Base-by-base conservation (phyloP, 2,113 vertebrate species). In the Brachionichthys hirsutus region DNA sequence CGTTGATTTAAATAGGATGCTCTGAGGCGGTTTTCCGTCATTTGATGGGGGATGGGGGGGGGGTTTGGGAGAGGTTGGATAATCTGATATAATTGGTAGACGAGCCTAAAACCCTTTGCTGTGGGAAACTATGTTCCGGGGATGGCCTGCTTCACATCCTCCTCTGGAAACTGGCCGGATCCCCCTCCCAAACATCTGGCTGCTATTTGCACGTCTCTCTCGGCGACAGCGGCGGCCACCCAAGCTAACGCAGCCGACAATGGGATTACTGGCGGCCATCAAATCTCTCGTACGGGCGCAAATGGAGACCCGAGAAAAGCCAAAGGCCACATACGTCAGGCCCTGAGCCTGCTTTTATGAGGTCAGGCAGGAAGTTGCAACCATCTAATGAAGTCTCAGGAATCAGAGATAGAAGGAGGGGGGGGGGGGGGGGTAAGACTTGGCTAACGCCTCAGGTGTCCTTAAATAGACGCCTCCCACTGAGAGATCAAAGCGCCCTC, bases 151-250 rank as follows among this genome's bases (percentile, higher is more conserved):
- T 41, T 73, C 58, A 35, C 61, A 49, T 67, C 75, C 66, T 62
- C 58, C 22, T 59, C 69, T 73, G 68, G 65, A 67, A 30, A 14
- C 1, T 0, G 45, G 16, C 41, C 43, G 55, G 61, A 52, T 65
- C 73, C 67, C 62, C 55, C 69, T 70, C 71, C 61, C 72, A 58
- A 76, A 34, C 66, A 74, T 66, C 70, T 74, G 75, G 64, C 60
- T 67, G 47, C 36, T 59, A 55, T 60, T 62, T 44, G 50, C 20
- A 13, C n/a, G n/a, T n/a, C n/a, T 67, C 49, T 68, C 1, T 67
- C 45, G 50, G 52, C 40, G 4, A 64, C 63, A 72, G 70, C 70
- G 30, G 55, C 59, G 34, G 56, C 38, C 36, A 38, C 36, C 36
- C 36, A 51, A 73, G 67, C 67, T 54, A 77, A 60, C 59, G 12